phyloP scores from a whole-genome alignment of 2,797 vertebrate genomes.

The Knipowitschia caucasica region DNA sequence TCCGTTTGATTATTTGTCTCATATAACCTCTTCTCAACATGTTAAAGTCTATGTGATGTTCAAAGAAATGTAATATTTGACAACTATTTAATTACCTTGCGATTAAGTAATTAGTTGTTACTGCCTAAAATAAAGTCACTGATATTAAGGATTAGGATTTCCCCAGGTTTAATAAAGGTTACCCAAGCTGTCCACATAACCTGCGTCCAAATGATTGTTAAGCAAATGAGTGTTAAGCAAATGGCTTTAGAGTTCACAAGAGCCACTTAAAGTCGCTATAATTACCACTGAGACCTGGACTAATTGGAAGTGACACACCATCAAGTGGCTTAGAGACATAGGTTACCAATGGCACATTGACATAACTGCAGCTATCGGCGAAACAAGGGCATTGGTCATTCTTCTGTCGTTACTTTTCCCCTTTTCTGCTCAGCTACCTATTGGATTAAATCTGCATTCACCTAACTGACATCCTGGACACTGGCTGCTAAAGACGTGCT shows the following conservation, averaged over 20 bases:
- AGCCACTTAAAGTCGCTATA: constrained; percentile 67
- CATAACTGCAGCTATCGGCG: constrained; percentile 20
- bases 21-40: too few species aligned
- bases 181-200: neutral
- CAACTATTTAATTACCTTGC: too few species aligned
- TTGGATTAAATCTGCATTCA: constrained; percentile 32
- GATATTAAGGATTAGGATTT: too few species aligned
- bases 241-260: constrained; percentile 43
- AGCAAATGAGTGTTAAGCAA: constrained; percentile 46
- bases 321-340: constrained; percentile 69
- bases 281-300: constrained; percentile 61
- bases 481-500: constrained; percentile 18
- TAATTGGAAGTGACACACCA: constrained; percentile 82
- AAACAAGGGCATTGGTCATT: constrained; percentile 5
- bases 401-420: constrained; percentile 4
- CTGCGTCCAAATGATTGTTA: constrained; percentile 38
- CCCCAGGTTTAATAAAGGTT: constrained; percentile 7
- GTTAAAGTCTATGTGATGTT: too few species aligned
- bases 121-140: too few species aligned
- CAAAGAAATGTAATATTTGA: too few species aligned
- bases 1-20: too few species aligned
- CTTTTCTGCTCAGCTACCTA: constrained; percentile 21
- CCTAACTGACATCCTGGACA: constrained; percentile 22
- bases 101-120: too few species aligned
- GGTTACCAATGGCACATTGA: constrained; percentile 20